A percentile compares a stretch with the other conserved stretches of the same genome.
These are phyloP conservation scores for Nettapus auritus DNA, from an alignment of 2,113 vertebrate species.

Conservation along the genomic window DNA sequence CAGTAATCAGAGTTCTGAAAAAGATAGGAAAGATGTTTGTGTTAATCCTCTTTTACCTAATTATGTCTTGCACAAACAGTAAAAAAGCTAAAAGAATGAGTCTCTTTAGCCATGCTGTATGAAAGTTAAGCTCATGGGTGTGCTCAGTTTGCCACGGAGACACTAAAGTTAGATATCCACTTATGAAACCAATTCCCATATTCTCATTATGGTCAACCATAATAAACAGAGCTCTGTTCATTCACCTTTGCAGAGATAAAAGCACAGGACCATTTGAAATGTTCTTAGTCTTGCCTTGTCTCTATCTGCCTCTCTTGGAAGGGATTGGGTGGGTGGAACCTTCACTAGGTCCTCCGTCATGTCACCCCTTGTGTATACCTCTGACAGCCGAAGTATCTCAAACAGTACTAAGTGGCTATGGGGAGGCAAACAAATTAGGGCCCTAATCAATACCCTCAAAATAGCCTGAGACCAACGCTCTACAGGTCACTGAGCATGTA, in stretches of 20 bases:
- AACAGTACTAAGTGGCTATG: neutral
- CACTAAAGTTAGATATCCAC: neutral
- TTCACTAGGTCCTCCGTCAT: neutral
- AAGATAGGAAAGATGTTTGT: neutral
- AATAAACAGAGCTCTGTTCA: neutral
- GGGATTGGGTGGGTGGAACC: neutral
- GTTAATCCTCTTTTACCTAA: neutral
- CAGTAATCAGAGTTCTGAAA: constrained; percentile 94
- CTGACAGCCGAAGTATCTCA: neutral
- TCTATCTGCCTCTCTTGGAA: neutral
- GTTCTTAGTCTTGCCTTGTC: neutral
- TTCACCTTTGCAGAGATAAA: neutral
- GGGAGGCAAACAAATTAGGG: neutral
- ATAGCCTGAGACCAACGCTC: neutral
- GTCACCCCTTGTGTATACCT: neutral
- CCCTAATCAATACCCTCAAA: neutral
- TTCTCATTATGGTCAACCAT: neutral
- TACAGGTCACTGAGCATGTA: neutral
- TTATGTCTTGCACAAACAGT: neutral
- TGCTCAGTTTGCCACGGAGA: neutral
- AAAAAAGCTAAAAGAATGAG: neutral
- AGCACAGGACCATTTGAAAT: neutral
- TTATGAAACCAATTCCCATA: neutral
- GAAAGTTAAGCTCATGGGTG: neutral
- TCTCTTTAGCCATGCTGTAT: neutral